phyloP scores from a whole-genome alignment of 2,888 invertebrate species.

The Halictus ligatus region DNA sequence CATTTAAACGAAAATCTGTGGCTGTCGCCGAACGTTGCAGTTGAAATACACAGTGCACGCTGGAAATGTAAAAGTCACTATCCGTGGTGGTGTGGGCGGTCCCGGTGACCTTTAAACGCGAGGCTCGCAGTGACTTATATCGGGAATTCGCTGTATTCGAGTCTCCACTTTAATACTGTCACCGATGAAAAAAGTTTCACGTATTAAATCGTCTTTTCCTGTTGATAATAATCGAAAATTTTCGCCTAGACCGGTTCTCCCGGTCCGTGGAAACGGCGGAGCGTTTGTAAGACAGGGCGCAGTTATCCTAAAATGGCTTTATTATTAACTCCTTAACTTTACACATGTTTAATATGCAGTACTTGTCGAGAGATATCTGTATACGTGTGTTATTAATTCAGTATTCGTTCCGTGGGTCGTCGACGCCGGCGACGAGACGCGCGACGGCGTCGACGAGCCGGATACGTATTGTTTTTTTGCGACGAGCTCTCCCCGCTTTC shows the following conservation, averaged over 20 bases:
- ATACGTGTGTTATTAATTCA: conserved; percentile 71
- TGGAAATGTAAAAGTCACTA: no score
- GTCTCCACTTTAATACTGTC: background rate
- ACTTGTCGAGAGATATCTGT: conserved; percentile 76
- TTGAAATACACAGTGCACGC: no score
- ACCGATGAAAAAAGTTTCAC: background rate
- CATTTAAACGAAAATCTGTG: no score
- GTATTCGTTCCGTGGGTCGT: conserved; percentile 58
- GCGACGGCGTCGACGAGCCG: background rate
- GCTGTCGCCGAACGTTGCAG: no score
- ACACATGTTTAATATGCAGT: conserved; percentile 81
- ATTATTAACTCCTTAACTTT: conserved; percentile 83
- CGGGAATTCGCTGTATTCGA: background rate
- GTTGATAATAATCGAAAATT: background rate
- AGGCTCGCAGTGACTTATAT: no score
- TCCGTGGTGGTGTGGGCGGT: no score
- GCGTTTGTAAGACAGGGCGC: background rate
- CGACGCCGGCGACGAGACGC: conserved; percentile 26
- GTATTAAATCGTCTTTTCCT: background rate
- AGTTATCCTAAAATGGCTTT: conserved; percentile 81
- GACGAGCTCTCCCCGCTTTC: background rate
- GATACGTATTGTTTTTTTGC: background rate
- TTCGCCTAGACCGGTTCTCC: background rate
- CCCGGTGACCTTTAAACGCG: no score
- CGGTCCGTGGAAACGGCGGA: no score